Conservation (phyloP, 2,797 vertebrate genomes). For the Sus cebifrons region DNA sequence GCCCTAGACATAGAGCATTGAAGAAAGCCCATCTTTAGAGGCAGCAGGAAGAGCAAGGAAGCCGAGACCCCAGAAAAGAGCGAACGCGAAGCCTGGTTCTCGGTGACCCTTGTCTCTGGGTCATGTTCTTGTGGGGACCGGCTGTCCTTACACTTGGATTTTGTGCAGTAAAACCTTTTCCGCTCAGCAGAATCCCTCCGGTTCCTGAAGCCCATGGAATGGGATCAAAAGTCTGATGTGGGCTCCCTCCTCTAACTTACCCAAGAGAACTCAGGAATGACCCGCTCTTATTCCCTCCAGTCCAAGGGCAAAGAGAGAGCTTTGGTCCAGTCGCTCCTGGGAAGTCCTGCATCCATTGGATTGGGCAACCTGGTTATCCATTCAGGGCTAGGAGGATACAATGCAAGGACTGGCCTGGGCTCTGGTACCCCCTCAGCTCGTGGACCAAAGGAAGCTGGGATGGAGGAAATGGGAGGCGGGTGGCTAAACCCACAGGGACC, state of each 20-base stretch:
- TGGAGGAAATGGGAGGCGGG: background rate
- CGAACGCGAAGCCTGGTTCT: too few species aligned
- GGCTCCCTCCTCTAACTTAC: background rate
- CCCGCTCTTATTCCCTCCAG: background rate
- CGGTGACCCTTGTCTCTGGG: background rate
- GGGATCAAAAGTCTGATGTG: background rate
- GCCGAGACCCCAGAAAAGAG: background rate
- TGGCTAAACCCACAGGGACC: background rate
- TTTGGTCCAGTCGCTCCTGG: background rate
- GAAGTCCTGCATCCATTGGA: background rate
- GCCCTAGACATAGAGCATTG: rapidly evolving
- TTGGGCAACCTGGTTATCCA: background rate
- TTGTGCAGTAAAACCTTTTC: background rate
- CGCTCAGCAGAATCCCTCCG: background rate
- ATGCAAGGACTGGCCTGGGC: background rate
- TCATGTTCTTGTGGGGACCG: background rate
- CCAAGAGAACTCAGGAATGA: background rate
- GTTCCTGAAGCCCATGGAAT: background rate
- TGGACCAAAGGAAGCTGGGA: background rate
- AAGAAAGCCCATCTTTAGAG: background rate
- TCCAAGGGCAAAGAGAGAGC: background rate
- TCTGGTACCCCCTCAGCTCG: background rate
- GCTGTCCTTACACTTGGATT: background rate
- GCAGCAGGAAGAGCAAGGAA: background rate
- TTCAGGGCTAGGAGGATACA: background rate